phyloP scores from a whole-genome alignment of 2,888 invertebrate genomes.

The Microplitis manilae region DNA sequence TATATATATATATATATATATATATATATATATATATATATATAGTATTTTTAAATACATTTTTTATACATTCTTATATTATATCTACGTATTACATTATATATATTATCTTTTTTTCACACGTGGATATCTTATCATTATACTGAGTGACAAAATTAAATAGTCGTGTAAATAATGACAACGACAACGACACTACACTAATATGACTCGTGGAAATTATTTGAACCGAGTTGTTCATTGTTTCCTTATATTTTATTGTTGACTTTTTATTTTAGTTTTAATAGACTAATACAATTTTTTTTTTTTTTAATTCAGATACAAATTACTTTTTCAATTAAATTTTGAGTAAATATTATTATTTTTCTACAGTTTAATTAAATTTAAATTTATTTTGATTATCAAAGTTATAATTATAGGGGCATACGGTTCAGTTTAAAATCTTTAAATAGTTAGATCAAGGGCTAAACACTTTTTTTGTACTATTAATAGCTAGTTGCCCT shows the following conservation, averaged over 20 bases:
- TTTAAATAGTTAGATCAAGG: conserved; percentile 66
- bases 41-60: neutral
- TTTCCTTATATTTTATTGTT: neutral
- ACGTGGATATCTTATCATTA: conserved; percentile 52
- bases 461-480: conserved; percentile 69
- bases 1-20: neutral
- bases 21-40: neutral
- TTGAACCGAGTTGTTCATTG: conserved; percentile 28
- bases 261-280: neutral
- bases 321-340: too few relatives aligned
- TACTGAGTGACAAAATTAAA: neutral
- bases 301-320: too few relatives aligned
- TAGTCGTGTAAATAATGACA: conserved; percentile 6
- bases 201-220: conserved; percentile 34
- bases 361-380: neutral
- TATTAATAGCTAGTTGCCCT: conserved; percentile 71
- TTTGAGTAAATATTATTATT: neutral
- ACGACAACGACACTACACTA: neutral
- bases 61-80: neutral
- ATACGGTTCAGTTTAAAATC: conserved; percentile 38
- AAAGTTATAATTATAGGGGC: neutral
- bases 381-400: neutral
- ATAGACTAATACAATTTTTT: neutral
- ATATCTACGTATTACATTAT: neutral
- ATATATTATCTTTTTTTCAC: conserved; percentile 59